Base-by-base conservation (phyloP, 2,888 invertebrate species). In the Euclidia mi region DNA sequence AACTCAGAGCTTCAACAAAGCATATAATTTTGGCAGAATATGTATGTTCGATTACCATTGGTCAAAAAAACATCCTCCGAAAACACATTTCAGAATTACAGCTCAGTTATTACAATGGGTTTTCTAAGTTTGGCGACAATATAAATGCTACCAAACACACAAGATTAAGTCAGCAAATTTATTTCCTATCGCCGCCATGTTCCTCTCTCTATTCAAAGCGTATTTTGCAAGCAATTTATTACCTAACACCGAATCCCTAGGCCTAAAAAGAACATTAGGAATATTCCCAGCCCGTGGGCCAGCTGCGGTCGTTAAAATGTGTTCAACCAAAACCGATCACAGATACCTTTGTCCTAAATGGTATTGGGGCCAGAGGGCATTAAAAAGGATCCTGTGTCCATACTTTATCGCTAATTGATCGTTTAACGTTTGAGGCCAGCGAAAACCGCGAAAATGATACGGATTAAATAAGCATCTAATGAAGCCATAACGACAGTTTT, bases 141-240 rank as follows among this genome's bases (percentile, higher is more conserved):
- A n/a, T n/a, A n/a, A n/a, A n/a, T n/a, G n/a, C n/a, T n/a, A n/a
- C 17, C 15, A n/a, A 49, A 56, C 51, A 42, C 38, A 34, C 11
- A 43, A 18, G 52, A 49, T 71, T 50, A 56, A 38, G 50, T 35
- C 29, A 11, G 32, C 18, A 49, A 52, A 53, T 51, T 45, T 29
- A 11, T 20, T 53, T 61, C 55, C 49, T 31, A 51, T 68, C 47
- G 17, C 17, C n/a, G 10, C 34, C 32, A 15, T 38, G 35, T 52
- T 49, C 42, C 29, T 4, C 31, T 44, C 28, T 44, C 42, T 34
- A 50, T 48, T 20, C 37, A 17, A 37, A 43, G 18, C 53, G 42
- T 65, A 46, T 43, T 55, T 40, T 50, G 38, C 49, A 41, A 42
- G 42, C 38, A 71, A 71, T 71, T 61, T 71, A 57, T 71, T 56